Evolutionary conservation across 2,113 vertebrate species (phyloP).

Genomic region (Alexandromys fortis): DNA sequence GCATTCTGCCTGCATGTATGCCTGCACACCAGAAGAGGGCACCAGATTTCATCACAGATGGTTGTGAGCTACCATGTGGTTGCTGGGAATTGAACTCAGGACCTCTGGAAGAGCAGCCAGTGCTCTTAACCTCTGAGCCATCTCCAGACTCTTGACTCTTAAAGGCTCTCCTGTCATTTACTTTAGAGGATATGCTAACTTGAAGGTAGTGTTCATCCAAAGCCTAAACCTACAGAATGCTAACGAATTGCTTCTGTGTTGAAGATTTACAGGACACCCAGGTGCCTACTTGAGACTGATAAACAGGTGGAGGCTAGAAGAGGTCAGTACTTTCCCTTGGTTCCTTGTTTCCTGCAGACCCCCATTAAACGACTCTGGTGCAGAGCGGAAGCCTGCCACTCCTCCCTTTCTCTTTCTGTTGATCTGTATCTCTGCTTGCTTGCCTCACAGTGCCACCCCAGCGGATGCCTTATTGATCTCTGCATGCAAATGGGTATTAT

Average conservation of each 20-base stretch:
- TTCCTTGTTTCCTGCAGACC: background rate
- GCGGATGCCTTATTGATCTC: slow-evolving; percentile 98
- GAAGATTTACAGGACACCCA: slow-evolving; percentile 95
- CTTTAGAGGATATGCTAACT: background rate
- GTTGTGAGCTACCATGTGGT: no score
- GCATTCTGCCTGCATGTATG: no score
- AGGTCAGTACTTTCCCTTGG: slow-evolving; percentile 86
- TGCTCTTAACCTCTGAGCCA: no score
- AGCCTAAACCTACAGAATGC: background rate
- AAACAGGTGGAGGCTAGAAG: slow-evolving; percentile 96
- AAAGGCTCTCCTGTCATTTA: background rate
- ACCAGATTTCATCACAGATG: no score
- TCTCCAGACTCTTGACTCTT: background rate
- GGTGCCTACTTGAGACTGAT: slow-evolving; percentile 96
- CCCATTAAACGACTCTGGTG: background rate
- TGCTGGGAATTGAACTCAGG: no score
- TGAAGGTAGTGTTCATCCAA: background rate
- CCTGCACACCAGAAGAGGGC: no score
- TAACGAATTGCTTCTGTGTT: slow-evolving; percentile 78
- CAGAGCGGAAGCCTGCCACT: background rate
- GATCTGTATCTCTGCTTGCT: slow-evolving; percentile 54
- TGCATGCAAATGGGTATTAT: slow-evolving; percentile 99
- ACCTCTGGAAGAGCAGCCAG: no score
- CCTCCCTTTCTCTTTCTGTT: background rate
- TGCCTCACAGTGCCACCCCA: slow-evolving; percentile 93